Conservation (phyloP, 1,140 invertebrate genomes). For the Drosophila sulfurigaster region DNA sequence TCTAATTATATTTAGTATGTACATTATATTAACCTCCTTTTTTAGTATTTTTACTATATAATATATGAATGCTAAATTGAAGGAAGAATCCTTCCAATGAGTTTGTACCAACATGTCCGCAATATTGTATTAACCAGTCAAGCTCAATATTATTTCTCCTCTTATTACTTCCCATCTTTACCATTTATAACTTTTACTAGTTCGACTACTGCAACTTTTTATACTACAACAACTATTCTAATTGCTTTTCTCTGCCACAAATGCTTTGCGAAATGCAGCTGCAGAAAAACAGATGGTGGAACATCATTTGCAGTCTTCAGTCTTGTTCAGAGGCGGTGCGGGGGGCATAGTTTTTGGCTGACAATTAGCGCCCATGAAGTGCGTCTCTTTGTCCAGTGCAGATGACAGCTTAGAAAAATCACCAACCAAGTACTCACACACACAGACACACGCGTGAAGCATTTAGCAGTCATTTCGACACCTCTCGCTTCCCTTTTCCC, state of each 20-base stretch:
- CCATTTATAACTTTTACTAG: background rate
- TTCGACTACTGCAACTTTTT: background rate
- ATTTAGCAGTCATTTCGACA: slow-evolving; percentile 11
- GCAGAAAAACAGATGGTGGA: slow-evolving; percentile 6
- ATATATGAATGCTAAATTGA: no score
- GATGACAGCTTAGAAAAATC: slow-evolving; percentile 81
- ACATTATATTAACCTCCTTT: no score
- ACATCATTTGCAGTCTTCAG: background rate
- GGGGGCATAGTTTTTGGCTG: slow-evolving; percentile 54
- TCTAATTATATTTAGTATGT: no score
- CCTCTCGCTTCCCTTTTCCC: background rate
- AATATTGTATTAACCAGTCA: no score
- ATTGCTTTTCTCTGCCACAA: background rate
- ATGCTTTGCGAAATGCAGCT: slow-evolving; percentile 1
- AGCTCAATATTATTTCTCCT: no score
- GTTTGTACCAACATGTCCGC: no score
- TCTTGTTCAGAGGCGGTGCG: no score
- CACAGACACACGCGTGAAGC: background rate
- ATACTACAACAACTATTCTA: no score
- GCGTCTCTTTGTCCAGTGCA: slow-evolving; percentile 60
- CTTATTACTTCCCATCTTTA: no score
- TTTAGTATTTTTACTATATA: no score
- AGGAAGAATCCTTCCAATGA: no score
- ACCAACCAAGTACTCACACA: slow-evolving; percentile 31
- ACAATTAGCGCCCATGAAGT: slow-evolving; percentile 72